These are phyloP conservation scores for Delphinus delphis DNA, from an alignment of 2,113 vertebrate genomes.

Conservation along the genomic window DNA sequence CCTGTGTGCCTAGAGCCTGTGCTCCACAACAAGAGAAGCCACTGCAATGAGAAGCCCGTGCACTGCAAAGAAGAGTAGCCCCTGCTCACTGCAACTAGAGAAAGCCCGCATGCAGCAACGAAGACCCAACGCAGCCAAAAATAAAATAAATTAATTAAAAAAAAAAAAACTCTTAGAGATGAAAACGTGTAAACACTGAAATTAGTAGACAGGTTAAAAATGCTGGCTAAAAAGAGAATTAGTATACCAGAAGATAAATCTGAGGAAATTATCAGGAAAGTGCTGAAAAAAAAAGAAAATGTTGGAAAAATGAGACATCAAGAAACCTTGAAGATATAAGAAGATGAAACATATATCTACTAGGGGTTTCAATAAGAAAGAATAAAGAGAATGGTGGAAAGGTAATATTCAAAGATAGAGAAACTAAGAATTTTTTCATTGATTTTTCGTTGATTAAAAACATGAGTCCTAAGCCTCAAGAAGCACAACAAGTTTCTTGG, in stretches of 20 bases:
- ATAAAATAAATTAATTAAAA: background rate
- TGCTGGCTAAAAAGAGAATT: background rate
- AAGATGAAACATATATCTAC: background rate
- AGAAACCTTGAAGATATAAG: background rate
- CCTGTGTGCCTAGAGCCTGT: accelerated
- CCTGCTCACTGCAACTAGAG: too few species aligned
- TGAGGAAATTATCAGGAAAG: background rate
- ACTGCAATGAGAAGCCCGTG: too few species aligned
- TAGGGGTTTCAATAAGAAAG: background rate
- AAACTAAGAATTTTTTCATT: background rate
- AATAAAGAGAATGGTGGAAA: background rate
- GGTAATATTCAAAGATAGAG: background rate
- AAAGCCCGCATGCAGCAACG: too few species aligned
- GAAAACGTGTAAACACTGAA: background rate
- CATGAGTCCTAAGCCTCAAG: background rate
- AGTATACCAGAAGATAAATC: background rate
- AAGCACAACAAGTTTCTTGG: background rate
- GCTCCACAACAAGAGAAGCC: too few species aligned
- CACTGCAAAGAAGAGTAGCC: too few species aligned
- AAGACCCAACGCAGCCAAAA: too few species aligned
- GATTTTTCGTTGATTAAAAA: background rate
- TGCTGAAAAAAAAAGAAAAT: background rate
- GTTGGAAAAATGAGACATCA: background rate
- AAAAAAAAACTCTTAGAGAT: background rate
- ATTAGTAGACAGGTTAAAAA: background rate